phyloP scores from a whole-genome alignment of 2,888 invertebrate species.

The Drosophila mettleri region DNA sequence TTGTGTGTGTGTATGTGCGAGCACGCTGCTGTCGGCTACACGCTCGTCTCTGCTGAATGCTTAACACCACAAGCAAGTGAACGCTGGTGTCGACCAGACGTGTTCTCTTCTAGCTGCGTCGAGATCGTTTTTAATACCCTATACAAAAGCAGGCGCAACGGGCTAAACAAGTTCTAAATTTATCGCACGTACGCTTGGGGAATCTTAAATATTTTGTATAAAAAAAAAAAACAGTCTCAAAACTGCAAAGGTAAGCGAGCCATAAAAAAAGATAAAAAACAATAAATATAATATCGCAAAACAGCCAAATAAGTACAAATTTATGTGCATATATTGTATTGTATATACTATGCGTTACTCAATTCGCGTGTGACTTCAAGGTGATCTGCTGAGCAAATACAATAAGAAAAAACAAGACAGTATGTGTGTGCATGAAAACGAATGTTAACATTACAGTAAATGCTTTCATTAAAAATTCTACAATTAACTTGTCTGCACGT shows the following conservation, averaged over 20 bases:
- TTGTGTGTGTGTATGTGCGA: not conserved
- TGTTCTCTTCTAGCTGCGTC: constrained; percentile 62
- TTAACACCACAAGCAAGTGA: constrained; percentile 66
- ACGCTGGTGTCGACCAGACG: constrained; percentile 80
- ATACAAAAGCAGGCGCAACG: constrained; percentile 45
- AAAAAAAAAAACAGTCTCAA: constrained; percentile 54
- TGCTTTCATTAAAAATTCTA: constrained; percentile 7
- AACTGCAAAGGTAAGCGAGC: constrained; percentile 70
- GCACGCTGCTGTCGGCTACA: constrained; percentile 19
- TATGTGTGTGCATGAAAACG: constrained; percentile 4
- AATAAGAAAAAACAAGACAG: not conserved
- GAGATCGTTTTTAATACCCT: constrained; percentile 65
- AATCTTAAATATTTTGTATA: constrained; percentile 61
- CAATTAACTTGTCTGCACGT: constrained; percentile 51
- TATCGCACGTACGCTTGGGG: constrained; percentile 66
- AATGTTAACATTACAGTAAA: not conserved
- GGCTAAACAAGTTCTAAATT: constrained; percentile 81
- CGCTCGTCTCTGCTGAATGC: constrained; percentile 48
- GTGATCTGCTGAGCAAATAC: constrained; percentile 49
- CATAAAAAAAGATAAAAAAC: constrained; percentile 42
- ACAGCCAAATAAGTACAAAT: constrained; percentile 4
- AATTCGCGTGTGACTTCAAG: constrained; percentile 59
- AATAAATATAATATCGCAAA: constrained; percentile 18
- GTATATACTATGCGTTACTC: not conserved
- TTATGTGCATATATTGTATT: not conserved